Evolutionary conservation across 2,113 vertebrate species (phyloP).

Genomic region (Coreoperca whiteheadi): DNA sequence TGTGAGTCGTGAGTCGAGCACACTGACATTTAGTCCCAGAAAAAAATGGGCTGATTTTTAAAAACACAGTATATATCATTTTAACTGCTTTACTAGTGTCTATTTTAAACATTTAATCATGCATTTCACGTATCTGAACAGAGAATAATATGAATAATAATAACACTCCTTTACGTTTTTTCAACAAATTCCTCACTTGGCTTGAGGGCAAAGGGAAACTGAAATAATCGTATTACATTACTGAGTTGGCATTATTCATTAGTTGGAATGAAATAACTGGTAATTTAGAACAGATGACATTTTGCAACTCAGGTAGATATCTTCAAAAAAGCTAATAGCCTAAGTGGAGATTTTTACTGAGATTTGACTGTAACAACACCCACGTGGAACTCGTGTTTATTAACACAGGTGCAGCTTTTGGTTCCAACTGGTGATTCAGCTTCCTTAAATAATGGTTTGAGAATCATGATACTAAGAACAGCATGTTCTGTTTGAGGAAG

Average conservation of each 20-base stretch:
- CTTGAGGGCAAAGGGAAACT: neutral
- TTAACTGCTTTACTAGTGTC: neutral
- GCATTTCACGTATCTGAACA: neutral
- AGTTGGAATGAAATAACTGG: neutral
- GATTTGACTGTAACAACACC: neutral
- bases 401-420: constrained; percentile 26
- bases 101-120: neutral
- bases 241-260: constrained; percentile 2
- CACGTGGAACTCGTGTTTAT: constrained; percentile 9
- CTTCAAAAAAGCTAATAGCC: neutral
- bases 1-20: neutral
- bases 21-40: neutral
- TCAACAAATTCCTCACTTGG: neutral
- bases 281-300: constrained; percentile 13
- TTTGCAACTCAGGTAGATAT: neutral
- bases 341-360: neutral
- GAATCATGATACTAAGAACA: constrained; percentile 23
- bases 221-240: neutral
- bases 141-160: neutral
- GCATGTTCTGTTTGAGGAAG: neutral
- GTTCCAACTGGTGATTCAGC: constrained; percentile 20
- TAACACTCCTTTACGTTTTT: neutral
- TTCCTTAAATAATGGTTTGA: neutral
- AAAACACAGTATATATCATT: neutral
- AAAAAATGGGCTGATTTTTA: no score